Evolutionary conservation across 2,113 vertebrate species (phyloP), one percentile per base, ranked within the genome.

Genomic region (Rallus limicola): DNA sequence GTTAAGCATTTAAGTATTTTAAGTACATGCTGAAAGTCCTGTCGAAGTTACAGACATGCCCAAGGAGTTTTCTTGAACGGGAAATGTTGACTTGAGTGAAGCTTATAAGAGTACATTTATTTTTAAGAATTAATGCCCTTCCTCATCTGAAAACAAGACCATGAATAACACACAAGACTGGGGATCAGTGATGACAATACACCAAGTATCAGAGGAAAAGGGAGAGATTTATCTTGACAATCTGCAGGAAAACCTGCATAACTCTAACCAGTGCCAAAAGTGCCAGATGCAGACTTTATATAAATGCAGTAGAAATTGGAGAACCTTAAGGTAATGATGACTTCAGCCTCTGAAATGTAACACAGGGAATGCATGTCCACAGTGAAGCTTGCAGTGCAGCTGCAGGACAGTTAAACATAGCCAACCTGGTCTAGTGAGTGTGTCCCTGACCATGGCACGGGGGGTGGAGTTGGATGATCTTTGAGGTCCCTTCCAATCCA

Each of bases 1-100:
- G 79, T 85, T 81, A 93, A 92, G 71, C 60, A 75, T 48, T 86
- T 72, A 90, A 94, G 53, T 62, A 77, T 92, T 93, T 91, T 84
- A 92, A 95, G 72, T 60, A 91, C 50, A 90, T 50, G 50, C 38
- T 88, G 60, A 86, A 96, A 92, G 65, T 53, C 26, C 42, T 74
- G 53, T 70, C 1, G 1, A 94, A 78, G 60, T 88, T 88, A 81
- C 5, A 18, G n/a, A 70, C 40, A 34, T 59, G 14, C 19, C 60
- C 68, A 85, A 60, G 77, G 29, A 68, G 13, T 77, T 72, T 90
- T 77, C 33, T 82, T 77, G 40, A 90, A 77, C 1, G 7, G 36
- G 76, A 82, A 74, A 92, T 9, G 11, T 31, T 92, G 40, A 74
- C 52, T 85, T 80, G 42, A 95, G 34, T 15, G 56, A 88, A 87